Evolutionary conservation across 2,888 invertebrate species (phyloP), one percentile per base, ranked within the genome.

Genomic region (Nomada lathburiana): DNA sequence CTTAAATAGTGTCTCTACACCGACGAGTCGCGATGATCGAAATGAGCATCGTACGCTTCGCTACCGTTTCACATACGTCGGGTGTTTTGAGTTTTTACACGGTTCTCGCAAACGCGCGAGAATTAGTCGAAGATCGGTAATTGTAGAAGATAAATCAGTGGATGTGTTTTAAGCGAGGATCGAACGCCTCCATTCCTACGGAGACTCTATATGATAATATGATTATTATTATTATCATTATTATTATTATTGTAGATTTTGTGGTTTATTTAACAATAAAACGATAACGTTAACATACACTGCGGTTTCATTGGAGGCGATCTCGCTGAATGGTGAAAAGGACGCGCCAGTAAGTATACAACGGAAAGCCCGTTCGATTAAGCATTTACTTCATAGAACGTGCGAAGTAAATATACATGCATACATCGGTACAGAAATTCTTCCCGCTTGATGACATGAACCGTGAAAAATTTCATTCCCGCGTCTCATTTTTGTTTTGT

Each of bases 241-340:
- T 57, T 26, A 60, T 90, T 91, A 93, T 92, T 92, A 93, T 91
- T 94, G 93, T 94, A 93, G 93, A 94, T 93, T 93, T 94, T 93
- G 93, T 94, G 93, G 92, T 93, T 93, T 94, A 94, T 93, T 93
- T 93, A 93, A 93, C 92, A 94, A 94, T 93, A 93, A 90, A 94
- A 92, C 90, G 90, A 91, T 91, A 91, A 92, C 79, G 89, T 91
- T 90, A 86, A 89, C 67, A 64, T 36, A 67, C 36, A 60, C 29
- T 74, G 70, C 76, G 80, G 13, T 73, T 76, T 83, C 64, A 80
- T 83, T 83, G 20, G 59, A 36, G 69, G 23, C 60, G 52, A 20
- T 11, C 26, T 9, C 52, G 69, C n/a, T 18, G 11, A 1, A 42
- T n/a, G 53, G 42, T 50, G 18, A 42, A 29, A 42, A n/a, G 36